Percentiles rank a stretch among this genome's conserved stretches.
phyloP scores from a whole-genome alignment of 2,797 vertebrate species.

The Oreonectes daqikongensis region DNA sequence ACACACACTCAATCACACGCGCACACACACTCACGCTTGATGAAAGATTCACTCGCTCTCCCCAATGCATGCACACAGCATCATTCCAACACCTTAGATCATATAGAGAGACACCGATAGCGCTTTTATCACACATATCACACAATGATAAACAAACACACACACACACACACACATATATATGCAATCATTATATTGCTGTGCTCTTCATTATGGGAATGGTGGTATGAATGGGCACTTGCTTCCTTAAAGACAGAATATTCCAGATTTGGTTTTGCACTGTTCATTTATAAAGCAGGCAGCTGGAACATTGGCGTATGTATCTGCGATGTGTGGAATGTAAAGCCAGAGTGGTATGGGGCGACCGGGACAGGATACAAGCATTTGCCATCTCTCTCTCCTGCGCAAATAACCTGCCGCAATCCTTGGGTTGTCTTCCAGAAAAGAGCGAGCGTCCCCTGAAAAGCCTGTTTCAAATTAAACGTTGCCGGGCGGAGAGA shows the following conservation, averaged over 20 bases:
- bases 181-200: neutral
- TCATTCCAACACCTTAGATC: conserved; percentile 49
- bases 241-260: conserved; percentile 66
- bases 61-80: conserved; percentile 35
- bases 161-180: conserved; percentile 47
- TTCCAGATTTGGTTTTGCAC: conserved; percentile 19
- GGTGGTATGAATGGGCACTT: conserved; percentile 36
- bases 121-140: conserved; percentile 6
- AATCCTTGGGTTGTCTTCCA: conserved; percentile 48
- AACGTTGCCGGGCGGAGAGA: conserved; percentile 70
- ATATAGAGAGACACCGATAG: conserved; percentile 42
- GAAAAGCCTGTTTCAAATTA: conserved; percentile 75
- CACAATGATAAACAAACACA: conserved; percentile 47
- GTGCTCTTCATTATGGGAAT: no score
- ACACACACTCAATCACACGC: conserved; percentile 64
- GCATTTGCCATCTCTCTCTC: conserved; percentile 59
- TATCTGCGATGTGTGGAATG: conserved; percentile 73
- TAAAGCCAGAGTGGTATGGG: conserved; percentile 69
- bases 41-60: conserved; percentile 40
- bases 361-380: conserved; percentile 48
- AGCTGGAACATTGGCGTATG: conserved; percentile 58
- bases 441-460: conserved; percentile 29
- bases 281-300: conserved; percentile 1
- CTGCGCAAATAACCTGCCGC: conserved; percentile 66
- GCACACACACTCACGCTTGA: conserved; percentile 43